A percentile compares a stretch with the other conserved stretches of the same genome.
phyloP scores from a whole-genome alignment of 2,888 invertebrate genomes.

The Lycocerus yunnanus region DNA sequence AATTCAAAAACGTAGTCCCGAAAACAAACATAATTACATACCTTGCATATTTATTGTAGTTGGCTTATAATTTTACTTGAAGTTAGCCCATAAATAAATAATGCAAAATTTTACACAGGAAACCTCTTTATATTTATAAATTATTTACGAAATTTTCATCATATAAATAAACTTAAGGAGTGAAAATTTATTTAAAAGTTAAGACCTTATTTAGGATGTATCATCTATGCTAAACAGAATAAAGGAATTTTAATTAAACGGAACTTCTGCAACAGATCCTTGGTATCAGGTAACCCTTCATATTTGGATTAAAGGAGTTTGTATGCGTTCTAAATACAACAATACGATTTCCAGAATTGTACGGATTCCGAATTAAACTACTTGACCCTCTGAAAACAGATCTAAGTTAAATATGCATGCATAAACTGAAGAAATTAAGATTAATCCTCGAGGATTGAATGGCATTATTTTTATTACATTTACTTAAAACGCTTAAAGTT shows the following conservation, averaged over 20 bases:
- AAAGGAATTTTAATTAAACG: constrained; percentile 38
- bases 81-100: neutral
- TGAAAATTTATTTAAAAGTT: neutral
- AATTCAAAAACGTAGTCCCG: neutral
- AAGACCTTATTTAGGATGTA: constrained; percentile 5
- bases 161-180: neutral
- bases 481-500: neutral
- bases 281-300: constrained; percentile 38
- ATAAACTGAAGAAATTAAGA: constrained; percentile 12
- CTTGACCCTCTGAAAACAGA: constrained; percentile 37
- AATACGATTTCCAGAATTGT: constrained; percentile 33
- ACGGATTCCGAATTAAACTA: constrained; percentile 39
- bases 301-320: constrained; percentile 36
- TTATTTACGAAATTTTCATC: neutral
- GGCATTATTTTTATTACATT: neutral
- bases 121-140: neutral
- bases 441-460: neutral
- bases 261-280: constrained; percentile 31
- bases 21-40: neutral
- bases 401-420: constrained; percentile 32
- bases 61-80: neutral
- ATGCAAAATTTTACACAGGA: neutral
- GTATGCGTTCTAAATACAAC: constrained; percentile 30
- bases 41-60: neutral
- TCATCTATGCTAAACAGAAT: constrained; percentile 2